Percentiles rank a stretch among this genome's conserved stretches.
These are phyloP conservation scores for Xiphophorus birchmanni DNA, from an alignment of 2,797 vertebrate species.

Conservation along the genomic window DNA sequence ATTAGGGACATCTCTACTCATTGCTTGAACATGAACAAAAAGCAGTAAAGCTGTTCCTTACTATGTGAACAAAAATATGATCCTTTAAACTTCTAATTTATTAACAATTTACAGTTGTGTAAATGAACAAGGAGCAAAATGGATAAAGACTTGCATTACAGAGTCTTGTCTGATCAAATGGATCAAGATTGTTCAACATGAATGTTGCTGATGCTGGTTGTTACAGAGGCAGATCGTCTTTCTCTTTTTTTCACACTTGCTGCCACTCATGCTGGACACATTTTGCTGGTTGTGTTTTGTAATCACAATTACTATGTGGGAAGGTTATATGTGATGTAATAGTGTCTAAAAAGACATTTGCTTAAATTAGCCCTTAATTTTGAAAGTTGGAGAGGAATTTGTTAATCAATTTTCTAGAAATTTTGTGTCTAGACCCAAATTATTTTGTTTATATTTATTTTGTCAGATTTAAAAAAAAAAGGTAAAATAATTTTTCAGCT, in stretches of 20 bases:
- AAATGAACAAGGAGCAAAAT: neutral
- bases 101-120: neutral
- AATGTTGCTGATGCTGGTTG: neutral
- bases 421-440: neutral
- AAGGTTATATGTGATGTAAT: neutral
- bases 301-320: neutral
- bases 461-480: neutral
- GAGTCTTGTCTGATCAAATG: neutral
- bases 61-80: neutral
- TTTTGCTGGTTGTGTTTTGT: neutral
- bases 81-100: neutral
- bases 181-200: neutral
- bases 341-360: neutral
- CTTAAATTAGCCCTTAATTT: neutral
- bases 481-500: neutral
- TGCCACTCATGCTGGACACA: neutral
- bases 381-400: neutral
- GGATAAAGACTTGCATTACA: neutral
- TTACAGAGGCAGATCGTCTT: neutral
- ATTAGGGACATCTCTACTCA: neutral
- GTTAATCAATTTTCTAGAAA: neutral
- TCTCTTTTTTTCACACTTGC: neutral
- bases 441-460: neutral
- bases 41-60: neutral
- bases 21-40: neutral